phyloP scores from a whole-genome alignment of 2,888 invertebrate species.

The Carpatolechia fugitivella region DNA sequence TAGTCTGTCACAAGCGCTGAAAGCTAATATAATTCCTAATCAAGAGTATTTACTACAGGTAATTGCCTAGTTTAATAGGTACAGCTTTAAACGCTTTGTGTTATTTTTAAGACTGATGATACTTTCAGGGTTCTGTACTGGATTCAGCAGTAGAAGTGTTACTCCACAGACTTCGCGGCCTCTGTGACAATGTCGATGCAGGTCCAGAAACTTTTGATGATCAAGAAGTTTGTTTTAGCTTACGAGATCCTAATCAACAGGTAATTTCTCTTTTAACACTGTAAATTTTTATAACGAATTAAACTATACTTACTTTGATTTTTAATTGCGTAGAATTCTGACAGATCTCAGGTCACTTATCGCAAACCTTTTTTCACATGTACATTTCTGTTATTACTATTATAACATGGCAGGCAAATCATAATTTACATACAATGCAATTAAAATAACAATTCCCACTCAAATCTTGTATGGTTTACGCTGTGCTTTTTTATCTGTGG shows the following conservation, averaged over 20 bases:
- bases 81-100: background rate
- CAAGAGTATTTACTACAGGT: slow-evolving; percentile 92
- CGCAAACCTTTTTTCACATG: no score
- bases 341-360: no score
- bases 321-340: no score
- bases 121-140: slow-evolving; percentile 89
- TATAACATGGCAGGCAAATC: no score
- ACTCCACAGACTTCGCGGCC: slow-evolving; percentile 91
- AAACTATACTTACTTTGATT: background rate
- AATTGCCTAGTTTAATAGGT: slow-evolving; percentile 5
- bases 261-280: slow-evolving; percentile 35
- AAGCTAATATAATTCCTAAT: slow-evolving; percentile 93
- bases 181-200: slow-evolving; percentile 95
- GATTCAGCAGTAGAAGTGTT: slow-evolving; percentile 95
- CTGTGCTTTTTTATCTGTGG: no score
- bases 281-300: background rate
- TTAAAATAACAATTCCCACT: no score
- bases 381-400: no score
- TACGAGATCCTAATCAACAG: slow-evolving; percentile 83
- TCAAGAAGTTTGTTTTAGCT: slow-evolving; percentile 93
- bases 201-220: slow-evolving; percentile 96
- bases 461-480: no score
- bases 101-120: background rate
- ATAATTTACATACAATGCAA: no score
- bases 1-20: slow-evolving; percentile 87